phyloP scores from a whole-genome alignment of 2,888 invertebrate genomes.

The Dasypolia templi region DNA sequence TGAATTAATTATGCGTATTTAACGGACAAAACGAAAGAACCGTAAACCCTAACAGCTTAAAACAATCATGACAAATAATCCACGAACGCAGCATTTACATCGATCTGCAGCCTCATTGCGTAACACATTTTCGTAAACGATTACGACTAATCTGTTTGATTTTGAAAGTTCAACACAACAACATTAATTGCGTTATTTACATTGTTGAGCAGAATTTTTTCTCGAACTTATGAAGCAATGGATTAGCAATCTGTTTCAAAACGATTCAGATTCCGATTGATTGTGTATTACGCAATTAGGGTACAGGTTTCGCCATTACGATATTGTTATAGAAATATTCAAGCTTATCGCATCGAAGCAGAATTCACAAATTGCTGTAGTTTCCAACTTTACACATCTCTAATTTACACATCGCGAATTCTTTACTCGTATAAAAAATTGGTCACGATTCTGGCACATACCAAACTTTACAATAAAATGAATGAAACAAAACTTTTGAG shows the following conservation, averaged over 20 bases:
- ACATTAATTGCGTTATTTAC: no score
- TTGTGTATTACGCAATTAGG: no score
- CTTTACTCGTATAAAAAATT: conserved; percentile 49
- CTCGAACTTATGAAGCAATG: no score
- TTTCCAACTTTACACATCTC: conserved; percentile 44
- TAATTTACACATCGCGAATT: conserved; percentile 43
- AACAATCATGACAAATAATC: neutral
- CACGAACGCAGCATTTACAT: neutral
- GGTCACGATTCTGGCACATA: conserved; percentile 38
- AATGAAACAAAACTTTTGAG: conserved; percentile 12
- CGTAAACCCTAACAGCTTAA: neutral
- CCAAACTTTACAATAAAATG: conserved; percentile 38
- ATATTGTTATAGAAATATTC: conserved; percentile 29
- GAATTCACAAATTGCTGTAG: conserved; percentile 47
- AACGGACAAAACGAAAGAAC: neutral
- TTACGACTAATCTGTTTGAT: no score
- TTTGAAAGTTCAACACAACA: no score
- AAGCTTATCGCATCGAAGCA: conserved; percentile 36
- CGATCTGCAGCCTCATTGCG: no score
- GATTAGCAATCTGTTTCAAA: no score
- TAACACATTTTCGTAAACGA: no score
- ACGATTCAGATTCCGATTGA: no score
- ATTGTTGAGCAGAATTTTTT: no score
- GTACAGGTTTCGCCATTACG: conserved; percentile 9
- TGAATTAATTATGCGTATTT: neutral